phyloP scores from a whole-genome alignment of 2,888 invertebrate genomes.

The Rutpela maculata region DNA sequence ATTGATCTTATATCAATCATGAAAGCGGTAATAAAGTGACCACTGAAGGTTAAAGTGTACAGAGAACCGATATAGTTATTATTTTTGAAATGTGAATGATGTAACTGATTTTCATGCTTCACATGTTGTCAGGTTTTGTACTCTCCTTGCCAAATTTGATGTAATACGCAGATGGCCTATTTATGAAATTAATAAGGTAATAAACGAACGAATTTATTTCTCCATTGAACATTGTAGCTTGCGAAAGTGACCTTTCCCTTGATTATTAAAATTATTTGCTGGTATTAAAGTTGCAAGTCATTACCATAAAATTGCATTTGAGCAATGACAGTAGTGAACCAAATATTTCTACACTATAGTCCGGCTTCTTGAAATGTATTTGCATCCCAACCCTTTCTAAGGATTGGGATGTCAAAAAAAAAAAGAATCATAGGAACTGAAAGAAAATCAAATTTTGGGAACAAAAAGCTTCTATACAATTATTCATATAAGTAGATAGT shows the following conservation, averaged over 20 bases:
- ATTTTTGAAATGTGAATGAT: not conserved
- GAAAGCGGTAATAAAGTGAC: not conserved
- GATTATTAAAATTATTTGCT: not conserved
- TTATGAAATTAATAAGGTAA: conserved; percentile 4
- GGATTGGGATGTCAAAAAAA: no score
- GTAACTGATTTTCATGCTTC: not conserved
- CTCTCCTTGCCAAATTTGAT: not conserved
- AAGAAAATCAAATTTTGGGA: no score
- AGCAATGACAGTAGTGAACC: not conserved
- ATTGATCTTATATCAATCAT: not conserved
- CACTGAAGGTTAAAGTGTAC: not conserved
- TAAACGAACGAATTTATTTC: not conserved
- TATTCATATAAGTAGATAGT: no score
- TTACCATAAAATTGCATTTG: not conserved
- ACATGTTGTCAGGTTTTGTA: not conserved
- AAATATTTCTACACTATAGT: no score
- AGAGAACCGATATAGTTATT: not conserved
- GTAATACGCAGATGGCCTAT: not conserved
- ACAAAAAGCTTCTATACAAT: no score
- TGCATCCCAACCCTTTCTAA: no score
- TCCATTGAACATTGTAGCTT: not conserved
- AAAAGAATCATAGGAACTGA: no score
- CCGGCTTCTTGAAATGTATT: no score
- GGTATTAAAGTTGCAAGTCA: not conserved
- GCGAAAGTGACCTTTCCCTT: conserved; percentile 4